Evolutionary conservation across 2,113 vertebrate genomes (phyloP), one percentile per base, ranked within the genome.

Genomic region (Fulmarus glacialis): DNA sequence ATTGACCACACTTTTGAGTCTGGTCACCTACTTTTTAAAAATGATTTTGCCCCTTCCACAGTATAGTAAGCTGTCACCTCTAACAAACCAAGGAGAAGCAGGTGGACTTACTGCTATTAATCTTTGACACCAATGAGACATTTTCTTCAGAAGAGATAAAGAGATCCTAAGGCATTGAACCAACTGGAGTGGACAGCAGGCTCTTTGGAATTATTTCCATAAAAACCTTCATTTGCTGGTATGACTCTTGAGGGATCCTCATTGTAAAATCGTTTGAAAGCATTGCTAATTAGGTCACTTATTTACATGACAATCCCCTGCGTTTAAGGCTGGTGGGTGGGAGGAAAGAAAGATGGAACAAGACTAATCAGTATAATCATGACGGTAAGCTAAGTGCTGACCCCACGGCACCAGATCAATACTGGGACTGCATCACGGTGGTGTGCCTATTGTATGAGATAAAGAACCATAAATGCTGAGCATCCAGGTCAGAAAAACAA

Each of bases 271-370:
- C 12, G 15, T n/a, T 62, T 60, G 77, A 79, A 87, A 89, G 75
- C 83, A 23, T 32, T 13, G 81, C 73, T 96, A 96, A 96, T 95
- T 78, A 87, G 93, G 83, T 71, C 87, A 71, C 81, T 96, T 78
- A 83, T 94, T 95, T 95, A 89, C 83, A 27, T 43, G 87, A 87
- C 86, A 90, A 78, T 90, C 89, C 71, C 87, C 62, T 6, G 89
- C 19, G 13, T 66, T 77, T 50, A 27, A n/a, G 75, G 59, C 66
- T 18, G 67, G 53, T 77, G 75, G 83, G 90, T 66, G 89, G 79
- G 75, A 81, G 75, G 88, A 43, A 89, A 74, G 82, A 21, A 78
- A 66, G 91, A 36, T 1, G n/a, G 45, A 71, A 42, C 9, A 30
- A 58, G 80, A 70, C 81, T 72, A 95, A 97, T 96, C 94, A 96